Conservation (phyloP, 2,113 vertebrate genomes). For the Carollia perspicillata region DNA sequence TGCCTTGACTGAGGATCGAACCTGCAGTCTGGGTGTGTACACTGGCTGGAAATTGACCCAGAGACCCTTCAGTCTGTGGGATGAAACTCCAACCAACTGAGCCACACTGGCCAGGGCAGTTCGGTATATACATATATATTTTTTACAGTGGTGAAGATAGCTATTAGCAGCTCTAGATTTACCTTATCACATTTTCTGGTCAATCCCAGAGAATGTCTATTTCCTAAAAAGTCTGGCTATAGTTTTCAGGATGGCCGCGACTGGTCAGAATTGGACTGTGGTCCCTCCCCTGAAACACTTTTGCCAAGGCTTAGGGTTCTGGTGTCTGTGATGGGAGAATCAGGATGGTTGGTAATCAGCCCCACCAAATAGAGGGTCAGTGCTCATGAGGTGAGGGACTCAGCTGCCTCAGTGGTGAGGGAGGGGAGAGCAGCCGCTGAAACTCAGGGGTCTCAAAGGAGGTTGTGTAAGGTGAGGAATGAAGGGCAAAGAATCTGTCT, state of each 20-base stretch:
- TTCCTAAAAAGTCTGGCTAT: background rate
- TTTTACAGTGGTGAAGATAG: background rate
- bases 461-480: background rate
- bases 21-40: too few relatives aligned
- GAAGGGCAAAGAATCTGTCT: background rate
- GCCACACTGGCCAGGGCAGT: too few relatives aligned
- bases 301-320: background rate
- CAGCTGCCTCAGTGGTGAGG: background rate
- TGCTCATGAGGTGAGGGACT: background rate
- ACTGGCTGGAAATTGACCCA: too few relatives aligned
- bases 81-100: too few relatives aligned
- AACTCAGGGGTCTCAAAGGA: background rate
- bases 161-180: background rate
- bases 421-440: background rate
- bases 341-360: background rate
- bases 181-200: background rate
- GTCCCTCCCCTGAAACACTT: background rate
- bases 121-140: too few relatives aligned
- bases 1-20: too few relatives aligned
- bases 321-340: background rate
- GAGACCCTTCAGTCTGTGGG: too few relatives aligned
- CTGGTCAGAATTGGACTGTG: background rate
- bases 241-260: background rate
- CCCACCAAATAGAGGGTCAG: background rate
- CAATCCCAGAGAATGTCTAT: background rate